A percentile compares a stretch with the other conserved stretches of the same genome.
Evolutionary conservation across 2,113 vertebrate genomes (phyloP).

Genomic region (Nicator chloris): DNA sequence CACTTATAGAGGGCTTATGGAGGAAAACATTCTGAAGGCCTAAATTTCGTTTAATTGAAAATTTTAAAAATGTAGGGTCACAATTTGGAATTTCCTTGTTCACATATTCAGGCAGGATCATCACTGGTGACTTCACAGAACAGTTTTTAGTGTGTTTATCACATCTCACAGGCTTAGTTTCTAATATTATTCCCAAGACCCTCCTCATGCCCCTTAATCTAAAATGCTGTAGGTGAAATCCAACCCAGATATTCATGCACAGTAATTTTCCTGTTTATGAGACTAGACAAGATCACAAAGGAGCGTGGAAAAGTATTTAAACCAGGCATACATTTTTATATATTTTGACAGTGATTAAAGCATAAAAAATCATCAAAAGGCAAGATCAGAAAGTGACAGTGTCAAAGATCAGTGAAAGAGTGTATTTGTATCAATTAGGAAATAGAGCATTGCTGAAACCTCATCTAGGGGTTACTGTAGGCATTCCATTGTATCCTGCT

Average conservation of each 20-base stretch:
- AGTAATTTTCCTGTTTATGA: not conserved
- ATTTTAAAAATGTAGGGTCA: not conserved
- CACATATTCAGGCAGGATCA: not conserved
- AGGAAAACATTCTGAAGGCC: not conserved
- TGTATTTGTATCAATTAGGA: fast-evolving
- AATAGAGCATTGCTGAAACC: not conserved
- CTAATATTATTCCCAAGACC: not conserved
- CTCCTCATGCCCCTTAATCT: not conserved
- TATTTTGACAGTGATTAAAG: not conserved
- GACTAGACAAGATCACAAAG: not conserved
- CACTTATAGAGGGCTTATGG: fast-evolving
- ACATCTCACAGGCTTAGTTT: not conserved
- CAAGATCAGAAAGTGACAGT: not conserved
- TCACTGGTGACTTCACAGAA: not conserved
- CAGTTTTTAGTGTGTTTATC: not conserved
- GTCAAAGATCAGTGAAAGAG: not conserved
- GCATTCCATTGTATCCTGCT: not conserved
- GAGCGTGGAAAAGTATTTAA: not conserved
- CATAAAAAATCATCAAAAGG: not conserved
- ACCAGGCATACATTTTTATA: not conserved
- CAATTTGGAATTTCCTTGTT: not conserved
- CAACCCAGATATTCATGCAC: not conserved
- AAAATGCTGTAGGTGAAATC: not conserved
- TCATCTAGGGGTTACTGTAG: not conserved
- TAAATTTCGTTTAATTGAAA: not conserved